Base-by-base conservation (phyloP, 2,797 vertebrate species). In the Cryptoblepharus egeriae region DNA sequence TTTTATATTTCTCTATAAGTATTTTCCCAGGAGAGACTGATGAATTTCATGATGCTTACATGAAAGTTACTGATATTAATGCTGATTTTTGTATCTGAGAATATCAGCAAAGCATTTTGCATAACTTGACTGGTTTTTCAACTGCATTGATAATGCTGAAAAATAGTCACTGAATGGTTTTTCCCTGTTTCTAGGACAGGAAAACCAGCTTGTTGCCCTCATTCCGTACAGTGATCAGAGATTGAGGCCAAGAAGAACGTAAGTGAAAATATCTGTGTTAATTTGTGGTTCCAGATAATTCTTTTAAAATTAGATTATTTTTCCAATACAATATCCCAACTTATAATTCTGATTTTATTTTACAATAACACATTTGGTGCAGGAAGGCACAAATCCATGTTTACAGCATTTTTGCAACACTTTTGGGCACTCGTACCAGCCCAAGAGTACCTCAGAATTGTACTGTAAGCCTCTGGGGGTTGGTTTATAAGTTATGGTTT, bases 221-320 rank as follows among this genome's bases (percentile, higher is more conserved):
- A 99, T 99, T 93, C 98, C 98, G 9, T 99, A 99, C 93, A 99
- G 98, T 82, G 98, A 99, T 95, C 98, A 99, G 87, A 96, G 98
- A 88, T 95, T 99, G 84, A 96, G 97, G 72, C 98, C 98, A 32
- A 98, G 98, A 93, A 97, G 98, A 96, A 99, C 98, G 98, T 99
- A 95, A 97, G 98, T 97, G 35, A 82, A 63, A 69, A 26, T 26
- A 75, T 37, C 15, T 75, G n/a, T 69, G 85, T 42, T 45, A 28
- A 63, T 75, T 30, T 7, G 0, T 67, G 32, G 75, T 58, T 52
- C 73, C 57, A 57, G 9, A 22, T 67, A 87, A 84, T 78, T 90
- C 32, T 16, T 75, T 61, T 82, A 20, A 70, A 70, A 55, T 52
- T 55, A 37, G 11, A 5, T n/a, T 82, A 39, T 77, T 76, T 16